Base-by-base conservation (phyloP, 2,113 vertebrate species). In the Cynoglossus semilaevis region DNA sequence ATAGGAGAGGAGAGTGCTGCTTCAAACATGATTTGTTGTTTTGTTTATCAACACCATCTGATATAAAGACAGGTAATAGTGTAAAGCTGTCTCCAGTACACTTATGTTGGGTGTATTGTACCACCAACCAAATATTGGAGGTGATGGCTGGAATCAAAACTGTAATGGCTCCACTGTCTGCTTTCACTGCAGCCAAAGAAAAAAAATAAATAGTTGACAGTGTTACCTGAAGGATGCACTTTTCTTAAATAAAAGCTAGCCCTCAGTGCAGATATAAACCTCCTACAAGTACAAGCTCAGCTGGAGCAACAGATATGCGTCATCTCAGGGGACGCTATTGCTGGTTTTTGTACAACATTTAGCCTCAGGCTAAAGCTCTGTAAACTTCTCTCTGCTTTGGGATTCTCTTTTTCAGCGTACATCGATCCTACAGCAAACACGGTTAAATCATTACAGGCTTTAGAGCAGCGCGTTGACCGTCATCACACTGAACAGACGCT, bases 301-400 rank as follows among this genome's bases (percentile, higher is more conserved):
- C 88, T 88, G 81, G 83, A 88, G 83, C 81, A 87, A 83, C 79
- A 84, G 84, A 88, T 83, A 84, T 51, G 51, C 75, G 73, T 86
- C 84, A 82, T 87, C 88, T 89, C 85, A 12, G 55, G 86, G 86
- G 88, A 89, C 78, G 85, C 78, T 84, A 85, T 84, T 87, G 81
- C 81, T 87, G 86, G 69, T 84, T 88, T 89, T 85, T 85, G 83
- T 88, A 89, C 86, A 88, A 88, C 86, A 87, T 88, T 85, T 82
- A 86, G 86, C 86, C 85, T 43, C 13, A 76, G 86, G 88, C 86
- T 81, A 80, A 85, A 82, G 77, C 85, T 86, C 84, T 85, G 81
- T 87, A 88, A 88, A 88, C 83, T 88, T 87, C 83, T 80, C 78
- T 67, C 78, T 87, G 85, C 83, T 83, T 83, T 87, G 81, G 80